A percentile compares a stretch with the other conserved stretches of the same genome.
Conservation (phyloP, 2,797 vertebrate species). For the Mus spretus region DNA sequence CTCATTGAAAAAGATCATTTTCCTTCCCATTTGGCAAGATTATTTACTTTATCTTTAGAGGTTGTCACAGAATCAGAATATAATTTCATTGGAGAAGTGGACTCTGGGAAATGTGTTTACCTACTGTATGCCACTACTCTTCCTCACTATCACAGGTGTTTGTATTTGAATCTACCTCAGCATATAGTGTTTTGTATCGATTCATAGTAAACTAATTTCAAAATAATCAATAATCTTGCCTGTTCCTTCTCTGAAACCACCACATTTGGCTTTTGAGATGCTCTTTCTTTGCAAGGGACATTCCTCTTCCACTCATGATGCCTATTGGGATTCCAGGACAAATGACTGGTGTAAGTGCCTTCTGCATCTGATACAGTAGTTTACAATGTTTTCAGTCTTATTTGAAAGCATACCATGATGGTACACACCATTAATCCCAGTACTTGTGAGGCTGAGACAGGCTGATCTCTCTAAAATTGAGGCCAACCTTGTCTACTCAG, state of each 20-base stretch:
- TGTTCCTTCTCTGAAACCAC: background rate
- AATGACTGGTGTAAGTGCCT: background rate
- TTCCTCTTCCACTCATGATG: rapidly evolving
- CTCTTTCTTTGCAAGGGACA: background rate
- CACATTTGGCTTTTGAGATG: background rate
- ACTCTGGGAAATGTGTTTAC: background rate
- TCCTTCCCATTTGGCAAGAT: background rate
- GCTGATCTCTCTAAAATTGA: background rate
- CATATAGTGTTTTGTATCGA: background rate
- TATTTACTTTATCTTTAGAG: background rate
- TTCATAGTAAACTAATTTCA: background rate
- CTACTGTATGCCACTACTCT: rapidly evolving
- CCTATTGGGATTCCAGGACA: background rate
- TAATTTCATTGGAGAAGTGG: background rate
- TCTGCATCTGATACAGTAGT: background rate
- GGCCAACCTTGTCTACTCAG: no score
- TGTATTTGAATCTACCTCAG: background rate
- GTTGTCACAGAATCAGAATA: background rate
- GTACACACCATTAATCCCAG: background rate
- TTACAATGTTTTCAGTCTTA: background rate
- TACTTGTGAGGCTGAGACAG: background rate
- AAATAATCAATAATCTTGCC: background rate
- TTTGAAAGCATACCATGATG: background rate
- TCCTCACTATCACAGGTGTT: background rate
- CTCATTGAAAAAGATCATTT: background rate